Evolutionary conservation across 2,113 vertebrate genomes (phyloP).

Genomic region (Anthoscopus minutus): DNA sequence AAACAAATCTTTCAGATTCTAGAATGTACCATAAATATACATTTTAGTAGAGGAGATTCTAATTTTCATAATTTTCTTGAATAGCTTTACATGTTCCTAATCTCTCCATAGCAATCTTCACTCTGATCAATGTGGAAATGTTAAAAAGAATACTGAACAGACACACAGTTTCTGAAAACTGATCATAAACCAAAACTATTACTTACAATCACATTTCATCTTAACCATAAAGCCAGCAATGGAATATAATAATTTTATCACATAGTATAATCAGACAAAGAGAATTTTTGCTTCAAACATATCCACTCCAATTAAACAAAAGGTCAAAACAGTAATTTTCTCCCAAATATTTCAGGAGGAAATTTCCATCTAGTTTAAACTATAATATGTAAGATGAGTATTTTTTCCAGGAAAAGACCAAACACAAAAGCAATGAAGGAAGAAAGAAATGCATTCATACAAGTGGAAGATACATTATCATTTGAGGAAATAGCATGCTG

Average conservation of each 20-base stretch:
- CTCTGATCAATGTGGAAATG: neutral
- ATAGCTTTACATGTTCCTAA: neutral
- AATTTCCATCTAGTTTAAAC: neutral
- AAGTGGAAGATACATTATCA: neutral
- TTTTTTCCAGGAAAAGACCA: neutral
- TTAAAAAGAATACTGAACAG: neutral
- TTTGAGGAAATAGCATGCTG: neutral
- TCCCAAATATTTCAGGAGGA: neutral
- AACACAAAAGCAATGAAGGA: neutral
- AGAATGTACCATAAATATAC: neutral
- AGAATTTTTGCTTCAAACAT: neutral
- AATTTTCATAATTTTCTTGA: neutral
- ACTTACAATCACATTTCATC: neutral
- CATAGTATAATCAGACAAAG: neutral
- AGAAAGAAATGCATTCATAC: neutral
- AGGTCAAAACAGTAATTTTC: neutral
- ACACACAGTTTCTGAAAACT: neutral
- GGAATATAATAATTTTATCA: neutral
- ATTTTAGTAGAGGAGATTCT: neutral
- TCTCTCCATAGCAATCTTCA: neutral
- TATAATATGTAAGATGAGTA: neutral
- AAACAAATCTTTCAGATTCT: neutral
- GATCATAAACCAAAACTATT: neutral
- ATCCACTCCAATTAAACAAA: neutral
- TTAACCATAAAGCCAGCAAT: neutral